phyloP scores from a whole-genome alignment of 2,113 vertebrate species.

The Sprattus sprattus region DNA sequence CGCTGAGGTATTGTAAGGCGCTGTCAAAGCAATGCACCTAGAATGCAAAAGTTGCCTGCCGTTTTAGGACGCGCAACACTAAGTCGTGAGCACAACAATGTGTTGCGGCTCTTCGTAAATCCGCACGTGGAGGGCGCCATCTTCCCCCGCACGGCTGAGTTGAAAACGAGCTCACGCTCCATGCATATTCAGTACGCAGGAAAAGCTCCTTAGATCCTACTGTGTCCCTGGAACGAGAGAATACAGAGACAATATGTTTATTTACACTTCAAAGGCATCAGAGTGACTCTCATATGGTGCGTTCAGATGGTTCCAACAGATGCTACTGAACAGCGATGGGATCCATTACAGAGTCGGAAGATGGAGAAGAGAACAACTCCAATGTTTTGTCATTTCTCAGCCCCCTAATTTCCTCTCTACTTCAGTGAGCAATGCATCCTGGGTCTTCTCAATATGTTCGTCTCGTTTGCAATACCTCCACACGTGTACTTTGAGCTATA shows the following conservation, averaged over 20 bases:
- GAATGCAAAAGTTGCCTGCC: not conserved
- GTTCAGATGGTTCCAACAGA: constrained; percentile 48
- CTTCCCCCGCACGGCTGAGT: not conserved
- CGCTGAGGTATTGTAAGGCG: not conserved
- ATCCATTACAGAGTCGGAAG: not conserved
- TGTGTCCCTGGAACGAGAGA: not conserved
- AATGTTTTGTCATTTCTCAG: not conserved
- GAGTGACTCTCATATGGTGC: constrained; percentile 27
- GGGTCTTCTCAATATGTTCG: not conserved
- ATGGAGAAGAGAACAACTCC: not conserved
- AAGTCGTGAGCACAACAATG: not conserved
- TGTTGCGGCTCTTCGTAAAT: not conserved
- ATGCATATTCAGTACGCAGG: not conserved
- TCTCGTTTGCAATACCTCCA: not conserved
- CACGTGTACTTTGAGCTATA: not conserved
- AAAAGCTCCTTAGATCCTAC: not conserved
- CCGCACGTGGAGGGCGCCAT: not conserved
- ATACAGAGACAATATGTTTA: constrained; percentile 15
- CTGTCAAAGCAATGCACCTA: not conserved
- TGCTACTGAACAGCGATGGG: constrained; percentile 28
- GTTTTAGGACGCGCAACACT: not conserved
- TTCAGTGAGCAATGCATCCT: not conserved
- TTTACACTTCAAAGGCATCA: constrained; percentile 46
- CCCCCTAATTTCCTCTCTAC: not conserved
- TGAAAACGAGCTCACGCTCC: not conserved